Evolutionary conservation across 2,113 vertebrate species (phyloP).

Genomic region (Embiotoca jacksoni): DNA sequence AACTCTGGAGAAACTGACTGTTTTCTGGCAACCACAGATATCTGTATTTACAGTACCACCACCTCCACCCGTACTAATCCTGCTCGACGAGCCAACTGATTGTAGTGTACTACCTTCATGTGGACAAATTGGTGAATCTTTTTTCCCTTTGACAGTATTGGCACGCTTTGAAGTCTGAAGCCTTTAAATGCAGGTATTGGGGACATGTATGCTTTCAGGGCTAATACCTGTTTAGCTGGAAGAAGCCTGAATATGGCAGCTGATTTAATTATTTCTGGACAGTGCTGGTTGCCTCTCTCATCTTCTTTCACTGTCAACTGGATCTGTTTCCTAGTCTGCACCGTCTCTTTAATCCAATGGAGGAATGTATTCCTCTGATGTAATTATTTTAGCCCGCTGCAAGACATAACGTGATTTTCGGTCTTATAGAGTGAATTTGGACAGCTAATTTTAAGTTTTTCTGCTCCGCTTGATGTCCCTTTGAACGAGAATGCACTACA

Average conservation of each 20-base stretch:
- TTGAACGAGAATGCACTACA: constrained; percentile 33
- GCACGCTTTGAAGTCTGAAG: no score
- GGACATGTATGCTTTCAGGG: neutral
- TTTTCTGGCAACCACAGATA: neutral
- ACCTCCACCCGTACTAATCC: constrained; percentile 3
- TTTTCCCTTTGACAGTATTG: no score
- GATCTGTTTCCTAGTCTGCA: constrained; percentile 16
- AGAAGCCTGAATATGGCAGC: constrained; percentile 3
- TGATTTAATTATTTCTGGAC: constrained; percentile 12
- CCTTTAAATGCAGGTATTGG: no score
- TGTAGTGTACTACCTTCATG: neutral
- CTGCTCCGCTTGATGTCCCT: constrained; percentile 50
- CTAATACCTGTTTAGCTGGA: constrained; percentile 7
- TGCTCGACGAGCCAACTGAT: neutral
- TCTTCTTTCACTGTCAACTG: constrained; percentile 30
- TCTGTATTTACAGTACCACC: neutral
- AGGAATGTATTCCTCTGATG: constrained; percentile 44
- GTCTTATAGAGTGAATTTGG: constrained; percentile 38
- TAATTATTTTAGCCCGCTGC: constrained; percentile 55
- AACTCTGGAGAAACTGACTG: neutral
- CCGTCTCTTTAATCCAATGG: constrained; percentile 42
- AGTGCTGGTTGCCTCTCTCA: constrained; percentile 19
- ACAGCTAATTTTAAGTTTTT: constrained; percentile 52
- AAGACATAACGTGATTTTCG: constrained; percentile 48
- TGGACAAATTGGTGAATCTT: neutral